These are phyloP conservation scores for Psittacara wagleri DNA, from an alignment of 2,113 vertebrate species.

Conservation along the genomic window DNA sequence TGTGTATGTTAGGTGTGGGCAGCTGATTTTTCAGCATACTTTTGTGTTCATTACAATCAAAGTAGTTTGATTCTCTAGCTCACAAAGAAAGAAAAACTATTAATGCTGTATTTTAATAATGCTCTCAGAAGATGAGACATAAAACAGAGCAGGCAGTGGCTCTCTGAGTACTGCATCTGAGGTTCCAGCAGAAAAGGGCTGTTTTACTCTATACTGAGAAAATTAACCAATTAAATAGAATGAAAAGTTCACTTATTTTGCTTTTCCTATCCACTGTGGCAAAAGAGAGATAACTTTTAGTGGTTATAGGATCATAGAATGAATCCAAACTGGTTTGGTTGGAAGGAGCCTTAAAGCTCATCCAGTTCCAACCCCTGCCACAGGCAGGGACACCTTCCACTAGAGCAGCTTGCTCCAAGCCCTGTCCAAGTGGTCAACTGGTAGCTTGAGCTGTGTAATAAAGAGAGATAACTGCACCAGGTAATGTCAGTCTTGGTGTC, in stretches of 20 bases:
- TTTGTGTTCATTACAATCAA: neutral
- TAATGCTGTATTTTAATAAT: neutral
- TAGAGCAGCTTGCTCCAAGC: neutral
- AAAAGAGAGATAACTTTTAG: neutral
- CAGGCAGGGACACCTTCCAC: neutral
- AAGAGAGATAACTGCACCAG: neutral
- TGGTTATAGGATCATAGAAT: neutral
- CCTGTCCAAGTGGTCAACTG: neutral
- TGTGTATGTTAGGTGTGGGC: neutral
- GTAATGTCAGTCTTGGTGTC: neutral
- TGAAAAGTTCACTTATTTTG: neutral
- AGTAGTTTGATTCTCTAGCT: neutral
- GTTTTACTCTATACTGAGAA: neutral
- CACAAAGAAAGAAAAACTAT: neutral
- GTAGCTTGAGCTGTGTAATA: neutral
- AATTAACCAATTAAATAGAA: neutral
- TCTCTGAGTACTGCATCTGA: neutral
- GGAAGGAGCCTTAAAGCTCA: neutral
- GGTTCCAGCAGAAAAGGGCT: neutral
- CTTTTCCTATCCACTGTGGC: neutral
- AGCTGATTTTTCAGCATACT: neutral
- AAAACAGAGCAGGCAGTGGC: neutral
- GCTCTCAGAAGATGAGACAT: neutral
- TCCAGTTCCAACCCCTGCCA: neutral
- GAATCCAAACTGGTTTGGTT: neutral